These are phyloP conservation scores for Pelochelys cantorii DNA, from an alignment of 2,797 vertebrate genomes.

Conservation along the genomic window DNA sequence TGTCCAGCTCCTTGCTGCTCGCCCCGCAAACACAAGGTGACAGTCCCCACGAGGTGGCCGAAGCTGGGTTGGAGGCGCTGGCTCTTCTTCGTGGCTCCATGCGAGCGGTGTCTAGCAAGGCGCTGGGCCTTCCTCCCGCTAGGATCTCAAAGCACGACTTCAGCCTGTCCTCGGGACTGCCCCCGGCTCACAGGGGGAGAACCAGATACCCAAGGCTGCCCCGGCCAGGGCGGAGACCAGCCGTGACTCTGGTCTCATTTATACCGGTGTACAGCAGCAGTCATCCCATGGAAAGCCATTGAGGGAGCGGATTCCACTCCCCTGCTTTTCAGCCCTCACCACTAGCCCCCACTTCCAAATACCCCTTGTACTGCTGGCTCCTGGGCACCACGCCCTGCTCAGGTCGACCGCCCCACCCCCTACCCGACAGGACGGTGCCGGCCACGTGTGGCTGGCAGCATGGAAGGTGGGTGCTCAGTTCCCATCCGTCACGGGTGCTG, in stretches of 20 bases:
- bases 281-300: accelerated
- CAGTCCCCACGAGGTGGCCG: background rate
- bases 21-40: background rate
- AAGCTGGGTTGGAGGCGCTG: background rate
- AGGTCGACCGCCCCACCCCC: background rate
- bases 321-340: background rate
- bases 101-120: background rate
- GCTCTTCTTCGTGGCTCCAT: background rate
- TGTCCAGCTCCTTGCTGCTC: background rate
- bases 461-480: background rate
- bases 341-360: background rate
- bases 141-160: accelerated
- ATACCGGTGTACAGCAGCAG: background rate
- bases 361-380: background rate
- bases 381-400: background rate
- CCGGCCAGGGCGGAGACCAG: background rate
- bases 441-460: background rate
- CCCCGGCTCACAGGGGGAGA: background rate
- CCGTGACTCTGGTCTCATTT: background rate
- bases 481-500: accelerated
- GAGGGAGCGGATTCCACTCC: background rate
- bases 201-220: background rate
- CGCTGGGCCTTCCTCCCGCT: background rate
- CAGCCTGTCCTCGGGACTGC: accelerated
- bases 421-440: background rate